phyloP scores from a whole-genome alignment of 1,140 invertebrate species.

The Drosophila lacertosa region DNA sequence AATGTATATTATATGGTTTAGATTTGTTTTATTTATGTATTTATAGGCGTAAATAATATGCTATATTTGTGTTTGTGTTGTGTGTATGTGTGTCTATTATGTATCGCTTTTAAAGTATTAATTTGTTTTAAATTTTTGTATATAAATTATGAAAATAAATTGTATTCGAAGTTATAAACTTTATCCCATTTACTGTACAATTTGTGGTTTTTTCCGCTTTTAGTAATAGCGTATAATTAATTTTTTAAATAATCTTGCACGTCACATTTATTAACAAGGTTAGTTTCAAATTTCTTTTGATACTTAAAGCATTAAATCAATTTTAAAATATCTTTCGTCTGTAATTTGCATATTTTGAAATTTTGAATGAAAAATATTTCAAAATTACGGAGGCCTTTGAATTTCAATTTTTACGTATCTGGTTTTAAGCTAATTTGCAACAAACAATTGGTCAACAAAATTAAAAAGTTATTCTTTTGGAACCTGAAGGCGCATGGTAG shows the following conservation, averaged over 20 bases:
- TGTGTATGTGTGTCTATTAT: conserved; percentile 33
- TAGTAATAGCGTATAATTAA: conserved; percentile 56
- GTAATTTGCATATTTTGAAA: conserved; percentile 52
- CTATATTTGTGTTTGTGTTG: conserved; percentile 46
- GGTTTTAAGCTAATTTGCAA: conserved; percentile 63
- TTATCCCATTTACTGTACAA: conserved; percentile 73
- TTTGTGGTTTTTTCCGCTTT: conserved; percentile 42
- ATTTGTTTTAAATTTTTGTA: conserved; percentile 63
- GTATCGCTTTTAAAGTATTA: conserved; percentile 50
- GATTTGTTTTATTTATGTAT: conserved; percentile 56
- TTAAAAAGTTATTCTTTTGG: conserved; percentile 8
- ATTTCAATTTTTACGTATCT: conserved; percentile 79
- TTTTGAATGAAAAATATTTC: conserved; percentile 52
- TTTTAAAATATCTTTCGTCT: conserved; percentile 47
- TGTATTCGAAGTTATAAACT: conserved; percentile 75
- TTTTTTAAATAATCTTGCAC: conserved; percentile 68
- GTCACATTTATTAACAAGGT: conserved; percentile 71
- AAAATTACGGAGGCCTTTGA: conserved; percentile 65
- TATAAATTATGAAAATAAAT: conserved; percentile 80
- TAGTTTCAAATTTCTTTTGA: conserved; percentile 35
- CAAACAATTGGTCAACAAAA: conserved; percentile 39
- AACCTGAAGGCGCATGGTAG: conserved; percentile 30
- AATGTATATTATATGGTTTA: conserved; percentile 69
- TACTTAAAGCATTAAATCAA: conserved; percentile 66
- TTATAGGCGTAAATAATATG: conserved; percentile 70